These are phyloP conservation scores for Calameuta filiformis DNA, from an alignment of 2,888 invertebrate genomes.

Conservation along the genomic window DNA sequence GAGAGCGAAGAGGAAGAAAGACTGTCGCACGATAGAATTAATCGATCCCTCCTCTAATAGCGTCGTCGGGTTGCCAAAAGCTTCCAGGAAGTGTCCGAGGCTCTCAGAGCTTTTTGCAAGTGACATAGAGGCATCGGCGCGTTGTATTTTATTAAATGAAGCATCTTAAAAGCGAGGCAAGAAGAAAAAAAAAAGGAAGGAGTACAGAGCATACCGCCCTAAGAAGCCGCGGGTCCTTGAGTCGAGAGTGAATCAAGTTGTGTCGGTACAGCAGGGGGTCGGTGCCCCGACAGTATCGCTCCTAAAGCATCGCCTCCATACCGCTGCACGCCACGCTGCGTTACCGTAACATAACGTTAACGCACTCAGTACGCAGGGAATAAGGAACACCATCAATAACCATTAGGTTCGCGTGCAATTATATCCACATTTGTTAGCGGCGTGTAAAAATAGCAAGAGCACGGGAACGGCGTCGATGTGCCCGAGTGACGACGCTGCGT, in stretches of 20 bases:
- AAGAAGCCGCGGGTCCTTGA: not conserved
- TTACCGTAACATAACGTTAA: conserved; percentile 33
- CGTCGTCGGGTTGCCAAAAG: not conserved
- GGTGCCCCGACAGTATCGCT: conserved; percentile 52
- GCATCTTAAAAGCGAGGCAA: conserved; percentile 3
- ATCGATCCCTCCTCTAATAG: not conserved
- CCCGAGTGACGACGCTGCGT: not conserved
- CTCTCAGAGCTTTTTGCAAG: not conserved
- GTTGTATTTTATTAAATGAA: conserved; percentile 1
- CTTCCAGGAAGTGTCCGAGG: not conserved
- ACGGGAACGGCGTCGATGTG: not conserved
- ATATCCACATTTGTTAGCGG: conserved; percentile 55
- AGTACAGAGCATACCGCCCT: conserved; percentile 11
- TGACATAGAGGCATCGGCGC: not conserved
- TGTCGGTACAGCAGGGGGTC: conserved; percentile 50
- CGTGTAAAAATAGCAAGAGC: conserved; percentile 25
- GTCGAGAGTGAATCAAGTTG: conserved; percentile 48
- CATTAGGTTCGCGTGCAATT: conserved; percentile 60
- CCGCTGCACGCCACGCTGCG: conserved; percentile 36
- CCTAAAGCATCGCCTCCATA: conserved; percentile 49
- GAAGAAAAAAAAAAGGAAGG: not conserved
- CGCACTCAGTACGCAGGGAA: conserved; percentile 28
- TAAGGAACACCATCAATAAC: conserved; percentile 58
- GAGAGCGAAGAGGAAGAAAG: not conserved
- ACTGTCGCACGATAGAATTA: not conserved